Evolutionary conservation across 2,797 vertebrate genomes (phyloP).

Genomic region (Scolopax rusticola): DNA sequence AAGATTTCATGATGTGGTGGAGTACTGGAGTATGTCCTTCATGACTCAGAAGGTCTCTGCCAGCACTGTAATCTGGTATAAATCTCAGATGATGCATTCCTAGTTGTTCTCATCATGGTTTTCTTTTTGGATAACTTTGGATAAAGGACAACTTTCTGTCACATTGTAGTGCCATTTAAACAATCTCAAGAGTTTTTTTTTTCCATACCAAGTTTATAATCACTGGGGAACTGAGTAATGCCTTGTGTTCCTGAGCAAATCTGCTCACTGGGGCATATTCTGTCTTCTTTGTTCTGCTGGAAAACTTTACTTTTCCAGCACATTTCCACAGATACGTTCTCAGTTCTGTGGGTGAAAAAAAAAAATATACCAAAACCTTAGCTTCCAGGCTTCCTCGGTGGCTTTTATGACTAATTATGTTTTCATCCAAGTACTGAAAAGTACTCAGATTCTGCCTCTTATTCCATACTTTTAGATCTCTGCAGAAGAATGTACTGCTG

Average conservation of each 20-base stretch:
- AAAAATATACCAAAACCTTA: neutral
- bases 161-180: neutral
- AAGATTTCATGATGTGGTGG: neutral
- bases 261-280: neutral
- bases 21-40: neutral
- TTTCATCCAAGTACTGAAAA: neutral
- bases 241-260: neutral
- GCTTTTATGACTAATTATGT: neutral
- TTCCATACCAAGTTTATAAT: neutral
- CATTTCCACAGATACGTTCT: neutral
- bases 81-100: neutral
- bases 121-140: neutral
- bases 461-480: neutral
- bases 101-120: neutral
- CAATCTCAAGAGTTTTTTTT: neutral
- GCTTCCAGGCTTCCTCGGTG: neutral
- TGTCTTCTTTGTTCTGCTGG: neutral
- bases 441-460: neutral
- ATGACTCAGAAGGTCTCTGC: neutral
- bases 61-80: neutral
- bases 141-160: neutral
- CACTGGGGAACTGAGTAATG: neutral
- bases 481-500: neutral
- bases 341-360: neutral
- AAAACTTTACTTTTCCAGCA: neutral